These are phyloP conservation scores for Aldabrachelys gigantea DNA, from an alignment of 2,113 vertebrate species.

Conservation along the genomic window DNA sequence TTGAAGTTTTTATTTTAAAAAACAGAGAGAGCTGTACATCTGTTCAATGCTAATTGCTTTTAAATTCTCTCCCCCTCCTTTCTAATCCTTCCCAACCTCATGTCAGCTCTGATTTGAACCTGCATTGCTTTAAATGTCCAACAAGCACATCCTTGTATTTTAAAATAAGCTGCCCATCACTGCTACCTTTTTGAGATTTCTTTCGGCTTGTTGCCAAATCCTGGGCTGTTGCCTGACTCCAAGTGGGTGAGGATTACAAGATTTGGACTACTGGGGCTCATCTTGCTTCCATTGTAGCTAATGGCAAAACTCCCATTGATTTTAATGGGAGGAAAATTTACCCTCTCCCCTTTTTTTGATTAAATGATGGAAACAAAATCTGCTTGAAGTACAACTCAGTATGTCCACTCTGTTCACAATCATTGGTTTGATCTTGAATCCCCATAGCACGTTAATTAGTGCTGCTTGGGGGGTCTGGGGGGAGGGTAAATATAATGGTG, in stretches of 20 bases:
- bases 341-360: background rate
- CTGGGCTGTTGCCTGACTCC: background rate
- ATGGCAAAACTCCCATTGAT: background rate
- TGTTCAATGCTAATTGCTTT: background rate
- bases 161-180: background rate
- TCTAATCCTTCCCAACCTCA: background rate
- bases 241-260: background rate
- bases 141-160: background rate
- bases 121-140: slow-evolving; percentile 12
- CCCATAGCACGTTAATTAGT: background rate
- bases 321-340: background rate
- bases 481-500: too few species aligned
- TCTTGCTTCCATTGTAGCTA: background rate
- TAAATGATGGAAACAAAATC: background rate
- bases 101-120: background rate
- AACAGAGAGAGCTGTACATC: background rate
- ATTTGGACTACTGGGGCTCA: background rate
- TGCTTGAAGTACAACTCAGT: background rate
- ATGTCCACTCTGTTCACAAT: rapidly evolving
- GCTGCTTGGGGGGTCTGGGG: background rate
- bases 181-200: background rate
- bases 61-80: background rate
- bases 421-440: background rate
- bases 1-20: background rate
- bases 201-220: background rate